Conservation (phyloP, 2,797 vertebrate genomes). For the Gymnopithys bicolor region DNA sequence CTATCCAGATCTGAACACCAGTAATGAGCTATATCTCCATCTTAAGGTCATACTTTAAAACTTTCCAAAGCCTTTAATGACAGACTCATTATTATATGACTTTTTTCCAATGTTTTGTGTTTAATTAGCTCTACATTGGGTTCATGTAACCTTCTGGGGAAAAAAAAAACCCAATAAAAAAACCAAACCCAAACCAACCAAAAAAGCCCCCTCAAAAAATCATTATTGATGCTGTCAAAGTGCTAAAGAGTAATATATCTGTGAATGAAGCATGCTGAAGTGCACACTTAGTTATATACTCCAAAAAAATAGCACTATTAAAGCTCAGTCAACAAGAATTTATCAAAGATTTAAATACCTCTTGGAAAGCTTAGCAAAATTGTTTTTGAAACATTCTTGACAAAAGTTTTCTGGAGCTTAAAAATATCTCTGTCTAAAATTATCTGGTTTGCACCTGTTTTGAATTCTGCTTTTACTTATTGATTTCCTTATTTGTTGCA, state of each 20-base stretch:
- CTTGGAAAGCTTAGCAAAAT: neutral
- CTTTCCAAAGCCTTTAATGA: neutral
- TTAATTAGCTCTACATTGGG: neutral
- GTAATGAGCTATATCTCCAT: neutral
- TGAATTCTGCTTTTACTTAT: conserved; percentile 10
- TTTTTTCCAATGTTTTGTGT: neutral
- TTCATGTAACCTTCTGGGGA: neutral
- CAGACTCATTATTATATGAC: neutral
- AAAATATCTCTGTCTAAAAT: neutral
- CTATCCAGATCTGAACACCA: neutral
- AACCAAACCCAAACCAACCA: neutral
- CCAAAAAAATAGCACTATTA: neutral
- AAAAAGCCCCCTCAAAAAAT: neutral
- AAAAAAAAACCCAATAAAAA: neutral
- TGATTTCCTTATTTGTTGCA: neutral
- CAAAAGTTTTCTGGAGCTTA: neutral
- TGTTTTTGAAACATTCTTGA: neutral
- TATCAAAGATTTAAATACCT: neutral
- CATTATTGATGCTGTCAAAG: neutral
- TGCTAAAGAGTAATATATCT: neutral
- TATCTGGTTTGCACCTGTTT: neutral
- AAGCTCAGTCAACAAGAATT: neutral
- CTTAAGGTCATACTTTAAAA: neutral
- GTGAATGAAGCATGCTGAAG: neutral
- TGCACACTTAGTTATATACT: neutral